Percentiles rank a stretch among this genome's conserved stretches.
phyloP scores from a whole-genome alignment of 2,797 vertebrate genomes.

The Margarornis squamiger region DNA sequence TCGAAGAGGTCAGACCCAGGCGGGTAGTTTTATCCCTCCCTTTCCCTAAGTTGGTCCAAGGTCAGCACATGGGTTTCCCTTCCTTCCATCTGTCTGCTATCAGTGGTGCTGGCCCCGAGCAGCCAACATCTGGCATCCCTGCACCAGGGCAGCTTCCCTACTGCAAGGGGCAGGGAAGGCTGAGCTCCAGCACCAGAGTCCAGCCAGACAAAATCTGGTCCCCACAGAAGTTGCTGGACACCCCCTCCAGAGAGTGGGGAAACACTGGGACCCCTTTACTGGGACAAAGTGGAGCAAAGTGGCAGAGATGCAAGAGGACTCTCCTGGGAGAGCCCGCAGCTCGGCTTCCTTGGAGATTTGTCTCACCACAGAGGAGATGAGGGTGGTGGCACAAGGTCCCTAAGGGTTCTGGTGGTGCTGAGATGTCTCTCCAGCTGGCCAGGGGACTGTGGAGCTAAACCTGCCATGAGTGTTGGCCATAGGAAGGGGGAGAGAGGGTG shows the following conservation, averaged over 20 bases:
- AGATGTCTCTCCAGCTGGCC: background rate
- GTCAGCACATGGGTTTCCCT: background rate
- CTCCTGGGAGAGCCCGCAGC: fast-evolving
- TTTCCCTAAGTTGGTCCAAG: background rate
- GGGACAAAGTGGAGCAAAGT: background rate
- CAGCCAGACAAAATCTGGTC: background rate
- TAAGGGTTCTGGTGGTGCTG: background rate
- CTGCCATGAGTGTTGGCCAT: fast-evolving
- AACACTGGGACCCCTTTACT: background rate
- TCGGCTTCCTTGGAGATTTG: background rate
- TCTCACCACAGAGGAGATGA: background rate
- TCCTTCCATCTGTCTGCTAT: background rate
- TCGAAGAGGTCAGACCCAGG: background rate
- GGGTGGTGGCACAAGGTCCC: background rate
- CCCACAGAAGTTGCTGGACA: background rate
- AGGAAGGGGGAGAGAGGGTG: background rate
- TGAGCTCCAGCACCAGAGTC: background rate
- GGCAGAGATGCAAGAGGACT: background rate
- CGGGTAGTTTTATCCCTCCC: background rate
- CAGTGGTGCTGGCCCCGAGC: background rate
- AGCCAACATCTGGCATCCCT: fast-evolving
- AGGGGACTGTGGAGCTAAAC: background rate
- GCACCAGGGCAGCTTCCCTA: background rate
- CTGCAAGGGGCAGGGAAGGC: background rate
- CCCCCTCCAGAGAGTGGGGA: background rate